Conservation (phyloP, 2,113 vertebrate species). For the Todiramphus saurophagus region DNA sequence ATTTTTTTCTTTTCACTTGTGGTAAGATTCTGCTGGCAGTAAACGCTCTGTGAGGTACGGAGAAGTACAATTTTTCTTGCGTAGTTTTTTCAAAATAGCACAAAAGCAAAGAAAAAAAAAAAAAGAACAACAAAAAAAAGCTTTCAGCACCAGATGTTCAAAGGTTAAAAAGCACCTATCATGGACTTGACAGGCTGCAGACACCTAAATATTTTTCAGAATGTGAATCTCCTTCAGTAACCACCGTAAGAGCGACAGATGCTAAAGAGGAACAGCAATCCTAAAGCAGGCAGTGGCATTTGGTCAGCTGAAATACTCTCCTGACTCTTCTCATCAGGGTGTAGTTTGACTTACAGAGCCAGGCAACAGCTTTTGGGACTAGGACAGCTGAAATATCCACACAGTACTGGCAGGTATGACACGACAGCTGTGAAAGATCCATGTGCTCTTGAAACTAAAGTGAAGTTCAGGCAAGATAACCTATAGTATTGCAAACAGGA, state of each 20-base stretch:
- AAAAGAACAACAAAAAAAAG: not conserved
- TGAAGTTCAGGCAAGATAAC: not conserved
- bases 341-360: not conserved
- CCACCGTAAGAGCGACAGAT: not conserved
- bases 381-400: too few relatives aligned
- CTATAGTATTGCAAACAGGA: not conserved
- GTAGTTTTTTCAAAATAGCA: not conserved
- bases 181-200: not conserved
- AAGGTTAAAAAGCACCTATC: not conserved
- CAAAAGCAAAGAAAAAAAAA: not conserved
- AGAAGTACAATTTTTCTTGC: not conserved
- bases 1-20: not conserved
- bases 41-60: not conserved
- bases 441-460: fast-evolving
- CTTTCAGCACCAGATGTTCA: not conserved
- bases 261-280: not conserved
- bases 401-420: not conserved
- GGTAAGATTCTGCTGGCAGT: not conserved
- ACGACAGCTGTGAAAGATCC: not conserved
- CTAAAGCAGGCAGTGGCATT: not conserved
- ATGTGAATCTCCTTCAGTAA: not conserved
- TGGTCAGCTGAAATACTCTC: not conserved
- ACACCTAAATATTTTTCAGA: not conserved
- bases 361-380: not conserved
- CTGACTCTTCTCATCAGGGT: not conserved